Conservation (phyloP, 1,140 invertebrate species). For the Triops longicaudatus region DNA sequence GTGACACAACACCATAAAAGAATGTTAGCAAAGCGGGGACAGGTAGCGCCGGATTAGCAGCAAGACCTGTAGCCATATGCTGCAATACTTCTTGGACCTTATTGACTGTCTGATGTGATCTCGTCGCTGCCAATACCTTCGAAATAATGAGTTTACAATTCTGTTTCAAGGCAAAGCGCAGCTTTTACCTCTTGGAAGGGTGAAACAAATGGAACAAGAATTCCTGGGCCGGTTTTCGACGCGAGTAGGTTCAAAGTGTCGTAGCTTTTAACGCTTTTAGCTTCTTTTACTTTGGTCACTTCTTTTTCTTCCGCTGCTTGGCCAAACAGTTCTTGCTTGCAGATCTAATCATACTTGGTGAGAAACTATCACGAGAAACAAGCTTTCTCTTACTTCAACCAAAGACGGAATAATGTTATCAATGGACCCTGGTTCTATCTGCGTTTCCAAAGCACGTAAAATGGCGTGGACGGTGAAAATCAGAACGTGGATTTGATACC, state of each 20-base stretch:
- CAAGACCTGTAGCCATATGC: constrained; percentile 65
- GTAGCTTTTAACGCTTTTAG: constrained; percentile 66
- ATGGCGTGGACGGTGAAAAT: constrained; percentile 79
- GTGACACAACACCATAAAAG: constrained; percentile 64
- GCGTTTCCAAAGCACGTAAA: constrained; percentile 55
- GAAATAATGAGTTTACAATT: constrained; percentile 28
- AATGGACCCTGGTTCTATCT: constrained; percentile 21
- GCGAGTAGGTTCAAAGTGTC: constrained; percentile 74
- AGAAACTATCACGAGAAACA: background rate
- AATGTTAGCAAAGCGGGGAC: constrained; percentile 67
- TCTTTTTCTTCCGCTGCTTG: constrained; percentile 83
- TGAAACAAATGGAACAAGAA: constrained; percentile 62
- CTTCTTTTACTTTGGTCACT: constrained; percentile 60
- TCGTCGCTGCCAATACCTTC: constrained; percentile 54
- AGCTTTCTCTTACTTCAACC: constrained; percentile 38
- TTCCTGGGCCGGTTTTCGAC: constrained; percentile 63
- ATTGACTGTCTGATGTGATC: constrained; percentile 67
- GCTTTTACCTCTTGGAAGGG: constrained; percentile 66
- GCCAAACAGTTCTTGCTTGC: constrained; percentile 81
- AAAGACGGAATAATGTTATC: constrained; percentile 34
- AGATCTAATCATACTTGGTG: constrained; percentile 47
- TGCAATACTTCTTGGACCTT: constrained; percentile 73
- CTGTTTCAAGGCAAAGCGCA: no score
- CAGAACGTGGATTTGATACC: constrained; percentile 89
- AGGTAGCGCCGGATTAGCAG: constrained; percentile 66